Conservation (phyloP, 2,888 invertebrate genomes). For the Calliopum simillimum region DNA sequence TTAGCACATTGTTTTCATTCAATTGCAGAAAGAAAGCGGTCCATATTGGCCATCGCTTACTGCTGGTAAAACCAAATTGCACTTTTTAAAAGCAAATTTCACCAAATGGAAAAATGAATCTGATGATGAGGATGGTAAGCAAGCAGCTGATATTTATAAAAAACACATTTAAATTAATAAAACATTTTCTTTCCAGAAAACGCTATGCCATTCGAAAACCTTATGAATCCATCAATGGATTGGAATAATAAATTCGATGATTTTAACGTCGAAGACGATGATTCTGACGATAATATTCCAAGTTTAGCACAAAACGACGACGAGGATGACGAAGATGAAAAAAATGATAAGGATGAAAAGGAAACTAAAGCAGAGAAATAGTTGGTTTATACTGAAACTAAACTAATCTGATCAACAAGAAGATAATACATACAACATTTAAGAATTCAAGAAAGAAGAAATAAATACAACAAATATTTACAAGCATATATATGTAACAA, state of each 20-base stretch:
- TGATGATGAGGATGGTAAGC: constrained; percentile 80
- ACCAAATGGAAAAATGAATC: constrained; percentile 99
- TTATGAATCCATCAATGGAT: constrained; percentile 51
- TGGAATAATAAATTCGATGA: constrained; percentile 73
- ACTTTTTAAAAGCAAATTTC: constrained; percentile 97
- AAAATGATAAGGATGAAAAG: constrained; percentile 53
- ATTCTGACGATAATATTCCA: constrained; percentile 77
- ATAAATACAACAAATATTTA: constrained; percentile 30
- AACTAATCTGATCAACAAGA: constrained; percentile 45
- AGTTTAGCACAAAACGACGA: constrained; percentile 64
- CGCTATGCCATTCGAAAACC: constrained; percentile 50
- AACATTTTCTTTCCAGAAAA: constrained; percentile 38
- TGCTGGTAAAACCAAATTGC: constrained; percentile 88
- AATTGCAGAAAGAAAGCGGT: constrained; percentile 72
- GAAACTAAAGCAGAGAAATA: constrained; percentile 47
- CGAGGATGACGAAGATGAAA: constrained; percentile 57
- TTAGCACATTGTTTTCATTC: background rate
- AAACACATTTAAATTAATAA: background rate
- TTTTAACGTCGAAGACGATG: constrained; percentile 74
- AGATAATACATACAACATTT: constrained; percentile 21
- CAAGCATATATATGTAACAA: constrained; percentile 21
- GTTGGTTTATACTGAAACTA: constrained; percentile 28
- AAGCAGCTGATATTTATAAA: constrained; percentile 20
- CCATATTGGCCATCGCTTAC: constrained; percentile 91
- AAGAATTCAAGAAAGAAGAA: constrained; percentile 25